Conservation (phyloP, 2,888 invertebrate species). For the Chloroclysta siterata region DNA sequence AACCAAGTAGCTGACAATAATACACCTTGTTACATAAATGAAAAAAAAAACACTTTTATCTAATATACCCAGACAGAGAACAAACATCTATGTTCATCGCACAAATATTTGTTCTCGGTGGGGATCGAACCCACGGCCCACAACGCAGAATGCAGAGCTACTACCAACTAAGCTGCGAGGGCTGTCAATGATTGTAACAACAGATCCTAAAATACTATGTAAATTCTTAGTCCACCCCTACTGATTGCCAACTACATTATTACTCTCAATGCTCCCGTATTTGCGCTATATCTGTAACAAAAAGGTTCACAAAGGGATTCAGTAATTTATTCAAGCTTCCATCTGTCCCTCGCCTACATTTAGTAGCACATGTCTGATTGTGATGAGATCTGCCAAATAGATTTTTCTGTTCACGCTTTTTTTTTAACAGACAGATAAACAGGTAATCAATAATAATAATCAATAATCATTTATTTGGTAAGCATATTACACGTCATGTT, state of each 20-base stretch:
- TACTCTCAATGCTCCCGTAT: constrained; percentile 32
- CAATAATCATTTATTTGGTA: no score
- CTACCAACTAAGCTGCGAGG: background rate
- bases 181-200: no score
- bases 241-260: background rate
- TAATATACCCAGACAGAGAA: no score
- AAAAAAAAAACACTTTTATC: no score
- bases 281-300: constrained; percentile 43
- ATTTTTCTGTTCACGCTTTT: constrained; percentile 7
- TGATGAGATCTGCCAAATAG: constrained; percentile 22
- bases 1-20: no score
- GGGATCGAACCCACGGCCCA: background rate
- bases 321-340: constrained; percentile 38
- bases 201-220: no score
- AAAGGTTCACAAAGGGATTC: constrained; percentile 39
- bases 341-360: constrained; percentile 29
- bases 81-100: no score
- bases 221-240: background rate
- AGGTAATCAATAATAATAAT: no score
- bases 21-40: no score
- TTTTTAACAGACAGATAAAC: no score
- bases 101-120: no score
- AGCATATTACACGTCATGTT: no score
- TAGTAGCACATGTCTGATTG: background rate
- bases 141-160: background rate